These are phyloP conservation scores for Drosophila planitibia DNA, from an alignment of 2,888 invertebrate species.

Conservation along the genomic window DNA sequence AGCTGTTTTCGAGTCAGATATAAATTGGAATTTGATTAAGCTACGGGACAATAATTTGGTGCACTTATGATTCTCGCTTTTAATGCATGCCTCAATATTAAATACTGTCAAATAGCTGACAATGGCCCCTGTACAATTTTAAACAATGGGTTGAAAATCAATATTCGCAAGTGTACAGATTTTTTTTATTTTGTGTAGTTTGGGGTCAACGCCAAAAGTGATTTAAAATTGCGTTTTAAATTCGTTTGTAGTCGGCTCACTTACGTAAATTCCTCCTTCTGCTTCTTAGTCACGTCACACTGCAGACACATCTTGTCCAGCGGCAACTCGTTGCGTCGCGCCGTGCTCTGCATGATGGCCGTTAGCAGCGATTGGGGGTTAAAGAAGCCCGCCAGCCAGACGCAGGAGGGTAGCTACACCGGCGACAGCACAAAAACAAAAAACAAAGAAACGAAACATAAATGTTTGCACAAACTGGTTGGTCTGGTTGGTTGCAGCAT, in stretches of 20 bases:
- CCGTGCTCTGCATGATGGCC: constrained; percentile 99
- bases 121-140: not conserved
- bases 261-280: constrained; percentile 97
- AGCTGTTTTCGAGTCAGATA: constrained; percentile 21
- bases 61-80: not conserved
- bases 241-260: constrained; percentile 65
- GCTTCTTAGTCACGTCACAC: constrained; percentile 98
- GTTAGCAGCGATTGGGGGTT: constrained; percentile 98
- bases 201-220: constrained; percentile 58
- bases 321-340: constrained; percentile 95
- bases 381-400: constrained; percentile 99
- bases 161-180: constrained; percentile 16
- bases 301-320: constrained; percentile 98
- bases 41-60: not conserved
- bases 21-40: not conserved
- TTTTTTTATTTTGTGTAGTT: constrained; percentile 3
- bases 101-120: not conserved
- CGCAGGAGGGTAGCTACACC: constrained; percentile 92
- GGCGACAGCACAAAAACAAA: constrained; percentile 9
- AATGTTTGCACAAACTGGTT: constrained; percentile 46
- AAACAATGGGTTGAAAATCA: constrained; percentile 28
- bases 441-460: not conserved
- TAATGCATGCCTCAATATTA: not conserved
- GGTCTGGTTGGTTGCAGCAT: constrained; percentile 76
- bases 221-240: constrained; percentile 63